Percentiles rank a stretch among this genome's conserved stretches.
Conservation (phyloP, 1,140 invertebrate genomes). For the Meloidogyne exigua region DNA sequence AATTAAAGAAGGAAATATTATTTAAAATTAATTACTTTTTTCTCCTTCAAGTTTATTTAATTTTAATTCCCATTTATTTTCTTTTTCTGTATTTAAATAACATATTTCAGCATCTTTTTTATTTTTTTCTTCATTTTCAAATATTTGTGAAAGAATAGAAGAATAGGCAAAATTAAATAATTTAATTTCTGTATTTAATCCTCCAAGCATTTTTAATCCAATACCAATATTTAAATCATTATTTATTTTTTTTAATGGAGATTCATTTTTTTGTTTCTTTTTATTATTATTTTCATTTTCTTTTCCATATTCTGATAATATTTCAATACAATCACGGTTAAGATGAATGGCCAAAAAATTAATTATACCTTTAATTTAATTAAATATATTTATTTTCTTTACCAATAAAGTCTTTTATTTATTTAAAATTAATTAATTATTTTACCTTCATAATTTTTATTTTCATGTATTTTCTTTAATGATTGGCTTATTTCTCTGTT, state of each 20-base stretch:
- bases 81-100: neutral
- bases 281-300: neutral
- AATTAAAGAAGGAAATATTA: no score
- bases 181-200: neutral
- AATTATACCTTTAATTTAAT: neutral
- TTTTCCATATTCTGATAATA: conserved; percentile 5
- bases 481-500: neutral
- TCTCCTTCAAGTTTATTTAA: neutral
- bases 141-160: conserved; percentile 1
- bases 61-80: neutral
- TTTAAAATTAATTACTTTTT: no score
- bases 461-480: neutral
- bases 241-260: conserved; percentile 2
- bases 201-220: neutral
- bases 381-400: no score
- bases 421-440: no score
- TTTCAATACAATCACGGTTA: neutral
- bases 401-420: no score
- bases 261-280: neutral
- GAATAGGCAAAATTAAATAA: neutral
- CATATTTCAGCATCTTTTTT: neutral
- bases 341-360: neutral
- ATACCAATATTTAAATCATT: neutral
- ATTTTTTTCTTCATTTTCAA: neutral
- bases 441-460: neutral